phyloP scores from a whole-genome alignment of 2,113 vertebrate genomes.

The Falcunculus frontatus region DNA sequence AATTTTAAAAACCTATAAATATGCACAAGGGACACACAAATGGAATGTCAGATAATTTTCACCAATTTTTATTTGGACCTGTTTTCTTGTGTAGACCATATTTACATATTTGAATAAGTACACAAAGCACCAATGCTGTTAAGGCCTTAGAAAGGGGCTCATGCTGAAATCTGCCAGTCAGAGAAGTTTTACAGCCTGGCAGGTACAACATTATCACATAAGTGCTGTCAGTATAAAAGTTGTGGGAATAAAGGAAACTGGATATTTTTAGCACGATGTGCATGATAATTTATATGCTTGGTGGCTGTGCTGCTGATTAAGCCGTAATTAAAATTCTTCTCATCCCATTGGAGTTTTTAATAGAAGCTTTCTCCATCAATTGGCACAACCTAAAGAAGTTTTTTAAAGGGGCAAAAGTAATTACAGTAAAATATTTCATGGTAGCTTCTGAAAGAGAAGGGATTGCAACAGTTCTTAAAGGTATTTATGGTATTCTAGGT shows the following conservation, averaged over 20 bases:
- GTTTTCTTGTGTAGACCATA: conserved; percentile 97
- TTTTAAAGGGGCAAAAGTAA: conserved; percentile 77
- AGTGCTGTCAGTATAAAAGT: conserved; percentile 92
- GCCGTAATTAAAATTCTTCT: conserved; percentile 95
- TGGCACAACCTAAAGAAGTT: conserved; percentile 83
- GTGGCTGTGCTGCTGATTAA: conserved; percentile 99
- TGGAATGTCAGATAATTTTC: conserved; percentile 91
- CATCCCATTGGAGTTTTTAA: conserved; percentile 88
- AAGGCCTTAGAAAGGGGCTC: conserved; percentile 82
- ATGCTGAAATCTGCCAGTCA: conserved; percentile 87
- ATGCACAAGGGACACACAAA: conserved; percentile 97
- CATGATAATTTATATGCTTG: conserved; percentile 99
- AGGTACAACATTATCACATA: conserved; percentile 91
- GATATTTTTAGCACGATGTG: conserved; percentile 99
- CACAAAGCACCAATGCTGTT: conserved; percentile 95
- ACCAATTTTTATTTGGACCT: conserved; percentile 89
- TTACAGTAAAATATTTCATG: conserved; percentile 77
- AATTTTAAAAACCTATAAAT: conserved; percentile 80
- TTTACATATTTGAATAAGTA: conserved; percentile 96
- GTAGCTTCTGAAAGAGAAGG: conserved; percentile 82
- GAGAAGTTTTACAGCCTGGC: conserved; percentile 82
- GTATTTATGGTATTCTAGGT: conserved; percentile 83
- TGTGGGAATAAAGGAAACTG: conserved; percentile 88
- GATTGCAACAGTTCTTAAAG: conserved; percentile 82
- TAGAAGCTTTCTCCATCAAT: conserved; percentile 83